Conservation (phyloP, 2,113 vertebrate genomes). For the Cromileptes altivelis region DNA sequence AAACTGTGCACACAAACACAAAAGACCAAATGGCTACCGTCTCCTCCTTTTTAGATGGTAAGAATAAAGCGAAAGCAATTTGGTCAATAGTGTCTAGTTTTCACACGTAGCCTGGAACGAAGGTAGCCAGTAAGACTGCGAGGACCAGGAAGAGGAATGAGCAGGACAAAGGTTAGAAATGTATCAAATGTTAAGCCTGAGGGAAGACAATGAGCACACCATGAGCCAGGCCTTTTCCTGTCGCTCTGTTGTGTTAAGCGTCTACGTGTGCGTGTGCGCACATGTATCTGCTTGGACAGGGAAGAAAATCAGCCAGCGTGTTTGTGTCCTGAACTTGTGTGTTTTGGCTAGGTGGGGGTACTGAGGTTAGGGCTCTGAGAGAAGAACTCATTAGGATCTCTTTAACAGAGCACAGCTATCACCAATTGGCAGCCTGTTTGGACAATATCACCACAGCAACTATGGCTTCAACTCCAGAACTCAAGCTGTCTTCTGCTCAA, state of each 20-base stretch:
- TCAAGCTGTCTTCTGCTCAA: neutral
- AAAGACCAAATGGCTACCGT: constrained; percentile 66
- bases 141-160: constrained; percentile 69
- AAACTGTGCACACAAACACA: constrained; percentile 70
- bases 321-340: constrained; percentile 73
- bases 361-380: constrained; percentile 43
- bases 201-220: constrained; percentile 72
- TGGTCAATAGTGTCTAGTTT: constrained; percentile 60
- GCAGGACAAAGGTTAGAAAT: constrained; percentile 83
- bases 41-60: constrained; percentile 49
- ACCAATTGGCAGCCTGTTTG: constrained; percentile 24
- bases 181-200: constrained; percentile 76
- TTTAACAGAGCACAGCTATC: constrained; percentile 30
- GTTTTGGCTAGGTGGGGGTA: constrained; percentile 63
- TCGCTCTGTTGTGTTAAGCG: constrained; percentile 52
- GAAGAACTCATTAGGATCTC: constrained; percentile 60
- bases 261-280: constrained; percentile 66
- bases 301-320: constrained; percentile 35
- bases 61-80: constrained; percentile 46
- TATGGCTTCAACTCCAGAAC: constrained; percentile 1
- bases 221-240: constrained; percentile 78
- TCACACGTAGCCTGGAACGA: constrained; percentile 56
- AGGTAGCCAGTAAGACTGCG: constrained; percentile 47
- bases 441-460: constrained; percentile 39
- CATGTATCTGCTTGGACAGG: constrained; percentile 51